Evolutionary conservation across 1,140 invertebrate species (phyloP), one percentile per base, ranked within the genome.

Genomic region (Caenorhabditis briggsae): DNA sequence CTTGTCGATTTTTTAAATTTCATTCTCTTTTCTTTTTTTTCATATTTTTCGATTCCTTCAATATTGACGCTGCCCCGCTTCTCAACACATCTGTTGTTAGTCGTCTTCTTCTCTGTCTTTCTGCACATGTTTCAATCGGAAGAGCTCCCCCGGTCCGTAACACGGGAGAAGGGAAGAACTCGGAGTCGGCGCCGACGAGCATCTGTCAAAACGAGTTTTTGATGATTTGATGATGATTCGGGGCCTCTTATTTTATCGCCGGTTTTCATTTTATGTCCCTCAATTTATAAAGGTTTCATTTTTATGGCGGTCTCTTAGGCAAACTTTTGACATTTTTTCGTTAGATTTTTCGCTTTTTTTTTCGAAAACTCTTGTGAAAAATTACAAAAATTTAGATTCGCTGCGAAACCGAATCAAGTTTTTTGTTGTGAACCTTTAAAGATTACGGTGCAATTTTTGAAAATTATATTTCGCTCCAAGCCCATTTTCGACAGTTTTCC

Each of bases 161-260:
- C 9, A 18, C 50, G 50, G 50, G n/a, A 7, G n/a, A 58, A n/a
- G 16, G 56, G 1, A 7, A 18, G 6, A 9, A 18, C 5, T 16
- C 8, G n/a, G 64, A 25, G 41, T 23, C 25, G 9, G 23, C 61
- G 6, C 16, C 61, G n/a, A 46, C 5, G 65, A 74, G 65, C 65
- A 74, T 74, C 65, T 78, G 70, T 78, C 70, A 78, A 50, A 78
- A 78, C n/a, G 50, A 11, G 70, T 78, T 78, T 33, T 78, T 78
- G 70, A 78, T 50, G 70, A 78, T 78, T 78, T 78, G 70, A 78
- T 78, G 70, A 78, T 41, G 64, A 70, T 58, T 58, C n/a, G 5
- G 64, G 20, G n/a, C 11, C 23, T n/a, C 50, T 50, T 33, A 65
- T 65, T 78, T 78, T 78, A 78, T 78, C 33, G 43, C 46, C 70